phyloP scores from a whole-genome alignment of 2,888 invertebrate species.

The Linyphia triangularis region DNA sequence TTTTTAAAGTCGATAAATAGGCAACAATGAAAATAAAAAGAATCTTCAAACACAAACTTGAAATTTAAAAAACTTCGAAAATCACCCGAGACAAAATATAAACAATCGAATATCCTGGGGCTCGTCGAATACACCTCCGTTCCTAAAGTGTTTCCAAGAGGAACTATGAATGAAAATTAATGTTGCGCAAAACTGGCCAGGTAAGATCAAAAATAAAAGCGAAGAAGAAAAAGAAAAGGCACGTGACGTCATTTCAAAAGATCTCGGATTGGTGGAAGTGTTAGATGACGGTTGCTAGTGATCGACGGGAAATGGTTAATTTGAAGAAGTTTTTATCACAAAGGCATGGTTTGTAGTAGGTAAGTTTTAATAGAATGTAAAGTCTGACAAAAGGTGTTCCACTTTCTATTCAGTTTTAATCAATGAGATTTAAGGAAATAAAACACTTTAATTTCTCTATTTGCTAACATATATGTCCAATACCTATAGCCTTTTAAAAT shows the following conservation, averaged over 20 bases:
- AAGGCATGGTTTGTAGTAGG: too few species aligned
- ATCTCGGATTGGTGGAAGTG: slow-evolving; percentile 24
- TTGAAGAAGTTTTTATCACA: too few species aligned
- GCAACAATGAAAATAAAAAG: neutral
- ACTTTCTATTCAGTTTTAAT: too few species aligned
- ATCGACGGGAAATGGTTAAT: neutral
- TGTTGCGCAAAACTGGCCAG: slow-evolving; percentile 57
- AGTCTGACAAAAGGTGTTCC: too few species aligned
- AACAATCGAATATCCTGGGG: neutral
- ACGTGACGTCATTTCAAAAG: slow-evolving; percentile 46
- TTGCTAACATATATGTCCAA: too few species aligned
- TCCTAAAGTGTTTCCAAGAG: neutral
- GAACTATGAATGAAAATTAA: slow-evolving; percentile 71
- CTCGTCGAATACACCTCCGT: neutral
- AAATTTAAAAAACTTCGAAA: too few species aligned
- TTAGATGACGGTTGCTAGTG: neutral
- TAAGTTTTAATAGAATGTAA: too few species aligned
- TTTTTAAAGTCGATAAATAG: neutral
- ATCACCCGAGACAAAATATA: neutral
- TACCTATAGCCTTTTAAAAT: too few species aligned
- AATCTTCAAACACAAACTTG: too few species aligned
- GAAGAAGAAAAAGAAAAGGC: slow-evolving; percentile 52
- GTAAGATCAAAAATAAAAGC: slow-evolving; percentile 59
- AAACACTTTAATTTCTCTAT: too few species aligned
- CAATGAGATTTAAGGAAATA: too few species aligned